Evolutionary conservation across 2,888 invertebrate species (phyloP).

Genomic region (Pristionchus fissidentatus): DNA sequence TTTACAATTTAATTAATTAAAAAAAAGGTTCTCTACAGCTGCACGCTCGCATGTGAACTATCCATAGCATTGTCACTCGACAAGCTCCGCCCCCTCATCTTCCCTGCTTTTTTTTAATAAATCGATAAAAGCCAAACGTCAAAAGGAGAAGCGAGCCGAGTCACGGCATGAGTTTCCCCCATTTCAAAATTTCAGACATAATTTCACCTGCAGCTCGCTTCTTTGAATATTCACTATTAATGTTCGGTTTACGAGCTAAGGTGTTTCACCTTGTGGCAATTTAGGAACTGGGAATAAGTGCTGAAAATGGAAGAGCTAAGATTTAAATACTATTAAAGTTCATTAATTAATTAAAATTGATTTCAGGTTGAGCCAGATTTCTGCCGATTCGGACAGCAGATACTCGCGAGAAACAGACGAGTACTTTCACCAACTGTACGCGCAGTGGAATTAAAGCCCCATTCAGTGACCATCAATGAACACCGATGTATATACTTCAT

Average conservation of each 20-base stretch:
- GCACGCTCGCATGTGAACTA: neutral
- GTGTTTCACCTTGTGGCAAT: too few species aligned
- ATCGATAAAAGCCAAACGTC: neutral
- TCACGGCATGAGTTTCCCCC: neutral
- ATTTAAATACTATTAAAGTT: too few species aligned
- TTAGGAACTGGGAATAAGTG: too few species aligned
- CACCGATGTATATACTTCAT: too few species aligned
- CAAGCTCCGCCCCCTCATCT: neutral
- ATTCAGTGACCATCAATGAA: too few species aligned
- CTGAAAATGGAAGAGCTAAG: too few species aligned
- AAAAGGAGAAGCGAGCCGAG: neutral
- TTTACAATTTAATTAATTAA: too few species aligned
- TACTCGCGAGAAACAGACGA: constrained; percentile 3
- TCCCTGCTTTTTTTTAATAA: neutral
- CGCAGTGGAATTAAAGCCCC: too few species aligned
- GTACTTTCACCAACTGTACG: neutral
- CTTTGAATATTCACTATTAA: too few species aligned
- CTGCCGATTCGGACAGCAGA: neutral
- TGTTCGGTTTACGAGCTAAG: too few species aligned
- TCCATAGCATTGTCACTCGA: constrained; percentile 16
- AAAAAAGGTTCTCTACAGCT: neutral
- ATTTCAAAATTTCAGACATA: neutral
- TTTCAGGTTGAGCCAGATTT: constrained; percentile 12
- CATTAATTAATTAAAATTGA: neutral
- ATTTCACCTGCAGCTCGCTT: too few species aligned